Evolutionary conservation across 2,113 vertebrate genomes (phyloP), one percentile per base, ranked within the genome.

Genomic region (Pycnonotus jocosus): DNA sequence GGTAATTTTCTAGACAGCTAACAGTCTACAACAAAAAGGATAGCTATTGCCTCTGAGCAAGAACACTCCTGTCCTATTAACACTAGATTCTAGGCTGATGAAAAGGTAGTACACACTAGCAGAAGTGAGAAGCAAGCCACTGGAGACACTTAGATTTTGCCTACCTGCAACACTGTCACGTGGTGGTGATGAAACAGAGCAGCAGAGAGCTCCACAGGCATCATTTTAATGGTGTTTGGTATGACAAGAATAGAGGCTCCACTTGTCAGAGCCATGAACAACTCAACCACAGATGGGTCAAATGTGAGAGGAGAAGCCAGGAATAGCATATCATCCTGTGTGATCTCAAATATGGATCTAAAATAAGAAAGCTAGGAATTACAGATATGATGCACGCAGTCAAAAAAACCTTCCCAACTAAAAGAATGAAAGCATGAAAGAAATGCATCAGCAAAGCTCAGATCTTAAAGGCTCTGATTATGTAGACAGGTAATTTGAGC

Each of bases 221-320:
- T 97, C 96, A 98, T 98, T 97, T 99, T 99, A 82, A 99, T 78
- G 17, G 97, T 53, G 30, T 97, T 86, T n/a, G 99, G 99, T n/a
- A 99, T 87, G 5, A 99, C 87, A 40, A 99, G 98, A 78, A 99
- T 97, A 88, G 97, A 98, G 50, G 99, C 99, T 31, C 99, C 99
- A 1, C 98, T 98, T 7, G 98, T 98, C 21, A 99, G 96, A 37
- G 99, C 97, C 70, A 99, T 12, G 85, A 99, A 99, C 81, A 99
- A 90, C 54, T 99, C 99, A 95, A 99, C 98, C 86, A 99, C 98
- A 12, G 99, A 99, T 0, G 99, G 99, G 95, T 99, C 99, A 97
- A 99, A 99, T 12, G 99, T 99, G 81, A 99, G 96, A 30, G 99
- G 98, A 27, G 99, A 99, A 38, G 99, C 99, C 79, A 99, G 96